Conservation (phyloP, 2,888 invertebrate genomes). For the Apamea epomidion region DNA sequence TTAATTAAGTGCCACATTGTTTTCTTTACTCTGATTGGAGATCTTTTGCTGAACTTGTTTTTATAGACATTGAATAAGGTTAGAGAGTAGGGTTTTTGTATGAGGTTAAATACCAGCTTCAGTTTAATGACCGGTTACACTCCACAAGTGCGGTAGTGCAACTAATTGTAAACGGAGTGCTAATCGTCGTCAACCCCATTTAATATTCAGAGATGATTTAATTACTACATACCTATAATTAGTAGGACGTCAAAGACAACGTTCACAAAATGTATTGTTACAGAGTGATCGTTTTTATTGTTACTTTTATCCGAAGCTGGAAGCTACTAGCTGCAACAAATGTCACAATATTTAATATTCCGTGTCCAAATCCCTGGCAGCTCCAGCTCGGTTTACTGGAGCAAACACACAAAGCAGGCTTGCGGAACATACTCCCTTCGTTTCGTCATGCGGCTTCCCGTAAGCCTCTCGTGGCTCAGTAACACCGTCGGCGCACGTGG, state of each 20-base stretch:
- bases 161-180: background rate
- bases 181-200: background rate
- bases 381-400: constrained; percentile 1
- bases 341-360: constrained; percentile 29
- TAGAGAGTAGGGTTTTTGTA: background rate
- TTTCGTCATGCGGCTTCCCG: constrained; percentile 8
- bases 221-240: constrained; percentile 1
- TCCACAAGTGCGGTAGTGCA: background rate
- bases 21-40: constrained; percentile 8
- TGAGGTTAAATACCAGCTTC: background rate
- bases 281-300: background rate
- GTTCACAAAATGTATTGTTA: no score
- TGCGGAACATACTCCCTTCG: background rate
- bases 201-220: constrained; percentile 11
- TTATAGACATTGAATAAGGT: background rate
- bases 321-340: background rate
- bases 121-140: background rate
- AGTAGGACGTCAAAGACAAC: background rate
- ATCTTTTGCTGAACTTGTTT: background rate
- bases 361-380: background rate
- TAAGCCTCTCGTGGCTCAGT: constrained; percentile 21
- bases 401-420: constrained; percentile 25
- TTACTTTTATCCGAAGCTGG: background rate
- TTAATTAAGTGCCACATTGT: constrained; percentile 28
- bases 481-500: background rate